These are phyloP conservation scores for Sturnira hondurensis DNA, from an alignment of 2,113 vertebrate genomes.

Conservation along the genomic window DNA sequence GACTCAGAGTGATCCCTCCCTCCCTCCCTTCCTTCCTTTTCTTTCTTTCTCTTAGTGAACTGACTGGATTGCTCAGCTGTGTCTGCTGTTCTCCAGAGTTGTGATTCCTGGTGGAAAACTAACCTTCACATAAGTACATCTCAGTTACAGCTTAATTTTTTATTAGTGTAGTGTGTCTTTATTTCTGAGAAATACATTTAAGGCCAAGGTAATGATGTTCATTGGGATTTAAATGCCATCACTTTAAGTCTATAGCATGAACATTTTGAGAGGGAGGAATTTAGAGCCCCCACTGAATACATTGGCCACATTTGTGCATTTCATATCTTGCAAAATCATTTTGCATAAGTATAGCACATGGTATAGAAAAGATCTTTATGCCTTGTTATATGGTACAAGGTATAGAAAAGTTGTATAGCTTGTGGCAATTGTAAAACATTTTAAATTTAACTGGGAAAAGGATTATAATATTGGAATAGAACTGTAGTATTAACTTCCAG, in stretches of 20 bases:
- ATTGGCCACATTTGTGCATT: neutral
- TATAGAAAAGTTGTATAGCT: slow-evolving; percentile 9
- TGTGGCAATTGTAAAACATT: slow-evolving; percentile 36
- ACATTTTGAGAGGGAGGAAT: neutral
- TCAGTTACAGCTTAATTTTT: neutral
- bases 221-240: neutral
- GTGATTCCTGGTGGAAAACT: neutral
- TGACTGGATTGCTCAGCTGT: neutral
- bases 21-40: neutral
- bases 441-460: slow-evolving; percentile 41
- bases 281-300: neutral
- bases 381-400: neutral
- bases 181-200: neutral
- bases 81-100: neutral
- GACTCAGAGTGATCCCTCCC: neutral
- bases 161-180: neutral
- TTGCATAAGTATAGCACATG: neutral
- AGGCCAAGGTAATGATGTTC: neutral
- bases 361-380: slow-evolving; percentile 33
- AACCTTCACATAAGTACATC: neutral
- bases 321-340: neutral
- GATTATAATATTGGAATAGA: slow-evolving; percentile 39
- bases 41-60: neutral
- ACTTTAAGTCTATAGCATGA: neutral
- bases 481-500: slow-evolving; percentile 34